phyloP scores from a whole-genome alignment of 2,888 invertebrate species.

The Alsophila aescularia region DNA sequence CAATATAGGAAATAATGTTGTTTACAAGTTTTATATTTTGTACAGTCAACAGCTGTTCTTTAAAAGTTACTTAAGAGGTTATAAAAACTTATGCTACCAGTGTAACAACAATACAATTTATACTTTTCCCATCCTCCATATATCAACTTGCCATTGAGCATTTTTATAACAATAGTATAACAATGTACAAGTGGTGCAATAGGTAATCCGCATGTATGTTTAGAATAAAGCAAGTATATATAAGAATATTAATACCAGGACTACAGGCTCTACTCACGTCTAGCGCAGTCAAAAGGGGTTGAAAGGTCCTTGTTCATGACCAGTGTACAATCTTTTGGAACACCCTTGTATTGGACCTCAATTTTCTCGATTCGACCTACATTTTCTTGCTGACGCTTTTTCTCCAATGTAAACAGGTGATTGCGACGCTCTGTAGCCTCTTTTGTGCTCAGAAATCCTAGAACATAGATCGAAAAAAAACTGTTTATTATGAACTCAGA shows the following conservation, averaged over 20 bases:
- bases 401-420: conserved; percentile 91
- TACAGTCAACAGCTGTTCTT: too few relatives aligned
- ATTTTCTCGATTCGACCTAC: conserved; percentile 97
- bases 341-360: conserved; percentile 90
- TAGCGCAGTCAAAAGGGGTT: conserved; percentile 96
- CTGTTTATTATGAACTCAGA: not conserved
- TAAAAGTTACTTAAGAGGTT: too few relatives aligned
- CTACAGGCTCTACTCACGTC: conserved; percentile 85
- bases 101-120: too few relatives aligned
- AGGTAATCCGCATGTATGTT: not conserved
- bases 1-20: too few relatives aligned
- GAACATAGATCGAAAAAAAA: conserved; percentile 33
- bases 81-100: too few relatives aligned
- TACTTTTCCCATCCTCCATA: too few relatives aligned
- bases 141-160: too few relatives aligned
- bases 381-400: conserved; percentile 87
- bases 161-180: too few relatives aligned
- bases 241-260: too few relatives aligned
- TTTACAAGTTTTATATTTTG: too few relatives aligned
- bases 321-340: conserved; percentile 89
- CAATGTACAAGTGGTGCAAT: too few relatives aligned
- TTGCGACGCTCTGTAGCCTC: conserved; percentile 85
- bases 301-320: conserved; percentile 96
- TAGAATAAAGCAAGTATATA: not conserved
- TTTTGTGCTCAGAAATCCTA: conserved; percentile 77